phyloP scores from a whole-genome alignment of 1,140 invertebrate genomes.

The Pseudoatta argentina region DNA sequence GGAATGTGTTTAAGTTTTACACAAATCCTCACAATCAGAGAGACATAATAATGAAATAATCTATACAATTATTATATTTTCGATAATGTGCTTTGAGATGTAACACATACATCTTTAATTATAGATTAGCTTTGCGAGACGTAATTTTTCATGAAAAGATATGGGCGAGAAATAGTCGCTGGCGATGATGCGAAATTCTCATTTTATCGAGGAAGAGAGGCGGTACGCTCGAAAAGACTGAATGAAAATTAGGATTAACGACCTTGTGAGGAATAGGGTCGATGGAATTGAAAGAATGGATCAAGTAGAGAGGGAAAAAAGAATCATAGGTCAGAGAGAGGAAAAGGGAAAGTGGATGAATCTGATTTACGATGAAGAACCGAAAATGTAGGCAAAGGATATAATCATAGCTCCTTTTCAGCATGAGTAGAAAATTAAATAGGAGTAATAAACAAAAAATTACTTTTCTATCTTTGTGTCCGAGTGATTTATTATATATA shows the following conservation, averaged over 20 bases:
- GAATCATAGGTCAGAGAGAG: not conserved
- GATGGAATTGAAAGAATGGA: constrained; percentile 56
- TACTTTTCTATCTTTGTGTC: constrained; percentile 20
- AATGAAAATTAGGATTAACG: constrained; percentile 58
- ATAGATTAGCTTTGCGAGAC: constrained; percentile 18
- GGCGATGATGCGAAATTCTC: constrained; percentile 49
- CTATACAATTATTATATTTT: too few relatives aligned
- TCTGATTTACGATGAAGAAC: constrained; percentile 48
- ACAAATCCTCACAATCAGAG: too few relatives aligned
- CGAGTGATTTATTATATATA: constrained; percentile 14
- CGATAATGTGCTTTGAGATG: too few relatives aligned
- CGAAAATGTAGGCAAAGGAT: constrained; percentile 26
- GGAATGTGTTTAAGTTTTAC: too few relatives aligned
- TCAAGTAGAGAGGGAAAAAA: not conserved
- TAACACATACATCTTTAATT: not conserved
- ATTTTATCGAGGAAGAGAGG: constrained; percentile 31
- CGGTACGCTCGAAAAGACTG: constrained; percentile 18
- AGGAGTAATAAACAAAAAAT: constrained; percentile 37
- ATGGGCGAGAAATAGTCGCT: constrained; percentile 35
- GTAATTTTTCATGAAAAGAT: constrained; percentile 39
- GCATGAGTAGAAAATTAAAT: constrained; percentile 27
- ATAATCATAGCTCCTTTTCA: not conserved
- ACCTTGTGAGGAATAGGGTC: constrained; percentile 22
- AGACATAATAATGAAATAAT: too few relatives aligned
- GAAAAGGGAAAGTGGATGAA: not conserved